These are phyloP conservation scores for Menura novaehollandiae DNA, from an alignment of 2,113 vertebrate genomes.

Conservation along the genomic window DNA sequence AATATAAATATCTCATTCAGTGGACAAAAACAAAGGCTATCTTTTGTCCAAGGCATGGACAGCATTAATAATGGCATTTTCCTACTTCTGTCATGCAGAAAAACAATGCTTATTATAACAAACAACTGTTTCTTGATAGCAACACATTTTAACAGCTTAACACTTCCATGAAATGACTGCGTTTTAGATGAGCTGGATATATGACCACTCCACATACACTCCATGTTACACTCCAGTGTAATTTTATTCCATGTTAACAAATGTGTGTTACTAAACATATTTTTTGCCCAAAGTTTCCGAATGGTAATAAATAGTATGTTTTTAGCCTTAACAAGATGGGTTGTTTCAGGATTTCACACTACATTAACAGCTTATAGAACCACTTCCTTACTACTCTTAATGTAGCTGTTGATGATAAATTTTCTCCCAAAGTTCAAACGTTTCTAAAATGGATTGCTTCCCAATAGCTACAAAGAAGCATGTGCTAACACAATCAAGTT, in stretches of 20 bases:
- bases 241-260: not conserved
- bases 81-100: not conserved
- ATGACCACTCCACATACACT: not conserved
- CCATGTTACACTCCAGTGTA: not conserved
- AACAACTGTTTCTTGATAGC: not conserved
- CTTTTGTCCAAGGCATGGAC: not conserved
- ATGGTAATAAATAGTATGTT: not conserved
- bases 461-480: not conserved
- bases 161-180: not conserved
- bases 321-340: not conserved
- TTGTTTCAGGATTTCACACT: not conserved
- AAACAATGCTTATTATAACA: not conserved
- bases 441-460: not conserved
- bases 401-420: not conserved
- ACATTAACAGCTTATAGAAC: not conserved
- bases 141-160: not conserved
- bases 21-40: not conserved
- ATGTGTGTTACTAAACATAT: not conserved
- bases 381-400: not conserved
- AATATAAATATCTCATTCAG: not conserved
- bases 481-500: not conserved
- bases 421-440: not conserved
- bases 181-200: not conserved
- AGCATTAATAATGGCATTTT: not conserved
- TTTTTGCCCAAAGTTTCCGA: not conserved